phyloP scores from a whole-genome alignment of 1,140 invertebrate species.

The Rhagoletis zephyria region DNA sequence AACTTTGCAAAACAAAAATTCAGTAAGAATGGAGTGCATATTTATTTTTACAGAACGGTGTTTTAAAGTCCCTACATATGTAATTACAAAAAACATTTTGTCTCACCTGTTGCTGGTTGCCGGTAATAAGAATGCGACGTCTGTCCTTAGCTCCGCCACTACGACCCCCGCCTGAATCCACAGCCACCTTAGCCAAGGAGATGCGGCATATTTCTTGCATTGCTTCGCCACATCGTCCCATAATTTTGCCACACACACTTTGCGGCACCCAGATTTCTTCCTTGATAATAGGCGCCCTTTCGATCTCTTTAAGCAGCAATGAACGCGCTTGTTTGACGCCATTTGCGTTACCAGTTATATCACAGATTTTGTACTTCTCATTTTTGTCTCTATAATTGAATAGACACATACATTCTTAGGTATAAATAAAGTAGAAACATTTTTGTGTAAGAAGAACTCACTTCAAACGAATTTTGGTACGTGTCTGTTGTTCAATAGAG shows the following conservation, averaged over 20 bases:
- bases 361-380: slow-evolving; percentile 73
- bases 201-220: slow-evolving; percentile 79
- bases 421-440: slow-evolving; percentile 55
- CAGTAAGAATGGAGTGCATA: no score
- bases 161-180: slow-evolving; percentile 66
- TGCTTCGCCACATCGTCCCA: slow-evolving; percentile 80
- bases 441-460: slow-evolving; percentile 57
- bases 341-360: slow-evolving; percentile 79
- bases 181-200: slow-evolving; percentile 68
- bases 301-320: slow-evolving; percentile 82
- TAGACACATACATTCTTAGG: slow-evolving; percentile 19
- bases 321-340: slow-evolving; percentile 80
- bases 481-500: slow-evolving; percentile 81
- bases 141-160: slow-evolving; percentile 61
- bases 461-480: slow-evolving; percentile 81
- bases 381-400: slow-evolving; percentile 68
- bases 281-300: slow-evolving; percentile 79
- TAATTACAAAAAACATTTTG: slow-evolving; percentile 23
- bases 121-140: slow-evolving; percentile 76
- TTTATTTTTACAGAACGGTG: no score
- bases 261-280: slow-evolving; percentile 80
- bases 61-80: no score
- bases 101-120: slow-evolving; percentile 76
- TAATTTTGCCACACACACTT: slow-evolving; percentile 79
- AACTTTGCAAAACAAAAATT: no score